Base-by-base conservation (phyloP, 2,888 invertebrate species). In the Eupithecia exiguata region DNA sequence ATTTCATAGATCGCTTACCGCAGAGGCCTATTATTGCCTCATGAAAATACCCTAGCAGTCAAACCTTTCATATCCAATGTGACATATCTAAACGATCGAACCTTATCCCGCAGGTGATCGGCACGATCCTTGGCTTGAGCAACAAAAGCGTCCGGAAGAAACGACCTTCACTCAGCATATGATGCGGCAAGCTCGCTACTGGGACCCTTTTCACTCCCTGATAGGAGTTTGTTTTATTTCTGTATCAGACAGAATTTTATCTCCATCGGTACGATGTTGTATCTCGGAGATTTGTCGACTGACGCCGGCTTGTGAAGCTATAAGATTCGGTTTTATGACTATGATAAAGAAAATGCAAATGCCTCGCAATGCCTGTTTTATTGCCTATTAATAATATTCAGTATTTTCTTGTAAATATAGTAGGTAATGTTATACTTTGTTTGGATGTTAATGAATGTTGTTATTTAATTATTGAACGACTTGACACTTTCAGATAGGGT, bases 151-250 rank as follows among this genome's bases (percentile, higher is more conserved):
- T 97, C 80, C 95, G 97, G 84, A 97, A 97, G 94, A 97, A 97
- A 94, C 95, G 97, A 81, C 97, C 97, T 62, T 97, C 97, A 25
- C 93, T 97, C 80, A 97, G 97, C 92, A 97, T 97, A 95, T 97
- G 96, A 96, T 87, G 87, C 80, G 84, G 78, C 76, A 70, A 78
- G 77, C 77, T 78, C 46, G 75, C 75, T 71, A 74, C 74, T 74
- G 76, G 87, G 87, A 86, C 86, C 85, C 89, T 84, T 87, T 89
- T 89, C 81, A 89, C 94, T 93, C 93, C 91, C 83, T 85, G 89
- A 88, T 81, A 83, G 93, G 94, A 92, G 94, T 89, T 89, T 86
- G 81, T 89, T 90, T 88, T 87, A 84, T 87, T 88, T 89, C 88
- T 89, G 90, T 89, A 84, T 77, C 74, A 76, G 79, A 86, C 88